Evolutionary conservation across 2,888 invertebrate genomes (phyloP).

Genomic region (Heliconius erato): DNA sequence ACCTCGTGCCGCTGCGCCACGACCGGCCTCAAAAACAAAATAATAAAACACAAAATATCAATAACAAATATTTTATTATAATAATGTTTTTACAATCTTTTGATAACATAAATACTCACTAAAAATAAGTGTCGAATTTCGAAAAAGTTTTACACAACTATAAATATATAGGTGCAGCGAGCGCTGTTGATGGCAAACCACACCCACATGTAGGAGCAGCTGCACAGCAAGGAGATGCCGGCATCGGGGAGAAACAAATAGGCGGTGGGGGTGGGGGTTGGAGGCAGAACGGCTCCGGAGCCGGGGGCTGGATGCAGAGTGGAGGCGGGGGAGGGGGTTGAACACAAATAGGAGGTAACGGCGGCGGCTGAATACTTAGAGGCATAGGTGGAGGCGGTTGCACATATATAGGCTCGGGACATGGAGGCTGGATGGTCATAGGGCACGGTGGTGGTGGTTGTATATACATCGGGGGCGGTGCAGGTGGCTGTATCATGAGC

Average conservation of each 20-base stretch:
- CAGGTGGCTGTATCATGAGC: conserved; percentile 75
- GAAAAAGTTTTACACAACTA: conserved; percentile 46
- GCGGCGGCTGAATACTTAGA: conserved; percentile 72
- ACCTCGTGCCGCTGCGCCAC: too few species aligned
- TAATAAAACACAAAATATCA: conserved; percentile 22
- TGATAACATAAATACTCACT: conserved; percentile 25
- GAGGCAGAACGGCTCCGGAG: conserved; percentile 64
- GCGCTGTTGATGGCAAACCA: conserved; percentile 52
- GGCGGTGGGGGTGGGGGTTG: conserved; percentile 74
- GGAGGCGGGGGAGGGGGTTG: conserved; percentile 72
- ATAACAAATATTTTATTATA: conserved; percentile 25
- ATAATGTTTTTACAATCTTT: not conserved
- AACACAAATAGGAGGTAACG: conserved; percentile 70
- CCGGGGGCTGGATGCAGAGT: conserved; percentile 64
- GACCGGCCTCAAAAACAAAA: too few species aligned
- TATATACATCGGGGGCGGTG: conserved; percentile 68
- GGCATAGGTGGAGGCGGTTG: conserved; percentile 74
- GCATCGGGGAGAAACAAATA: conserved; percentile 67
- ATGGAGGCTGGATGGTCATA: conserved; percentile 73
- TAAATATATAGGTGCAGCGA: conserved; percentile 57
- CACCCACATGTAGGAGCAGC: conserved; percentile 48
- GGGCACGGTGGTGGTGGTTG: conserved; percentile 72
- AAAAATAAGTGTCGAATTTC: conserved; percentile 37
- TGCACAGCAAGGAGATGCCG: conserved; percentile 51
- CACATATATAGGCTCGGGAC: conserved; percentile 69